A percentile compares a stretch with the other conserved stretches of the same genome.
Conservation (phyloP, 2,797 vertebrate species). For the Masticophis lateralis region DNA sequence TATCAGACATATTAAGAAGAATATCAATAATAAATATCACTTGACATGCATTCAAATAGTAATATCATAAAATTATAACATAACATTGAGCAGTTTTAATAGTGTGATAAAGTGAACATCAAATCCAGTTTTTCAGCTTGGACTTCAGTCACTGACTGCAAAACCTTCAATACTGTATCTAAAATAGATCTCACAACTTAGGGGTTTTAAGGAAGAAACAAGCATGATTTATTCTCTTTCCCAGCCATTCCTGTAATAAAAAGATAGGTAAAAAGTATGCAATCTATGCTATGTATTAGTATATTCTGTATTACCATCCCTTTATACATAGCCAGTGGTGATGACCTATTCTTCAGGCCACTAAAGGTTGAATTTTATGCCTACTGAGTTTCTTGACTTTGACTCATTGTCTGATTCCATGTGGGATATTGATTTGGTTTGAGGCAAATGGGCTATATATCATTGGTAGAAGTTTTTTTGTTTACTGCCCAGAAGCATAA, state of each 20-base stretch:
- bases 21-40: neutral
- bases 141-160: slow-evolving; percentile 3
- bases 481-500: slow-evolving; percentile 25
- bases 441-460: slow-evolving; percentile 42
- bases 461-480: slow-evolving; percentile 14
- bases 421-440: slow-evolving; percentile 42
- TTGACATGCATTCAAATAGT: neutral
- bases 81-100: slow-evolving; percentile 6
- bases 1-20: neutral
- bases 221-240: neutral
- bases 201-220: neutral
- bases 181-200: slow-evolving; percentile 22
- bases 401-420: slow-evolving; percentile 26
- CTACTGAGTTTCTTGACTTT: slow-evolving; percentile 18
- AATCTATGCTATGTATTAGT: neutral
- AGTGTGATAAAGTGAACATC: slow-evolving; percentile 20
- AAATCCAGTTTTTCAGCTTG: slow-evolving; percentile 31
- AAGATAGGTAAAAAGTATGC: neutral
- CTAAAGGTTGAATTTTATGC: slow-evolving; percentile 17
- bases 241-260: neutral
- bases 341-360: slow-evolving; percentile 2
- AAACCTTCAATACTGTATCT: neutral
- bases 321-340: neutral
- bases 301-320: neutral
- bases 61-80: neutral